Evolutionary conservation across 2,113 vertebrate species (phyloP).

Genomic region (Semnornis frantzii): DNA sequence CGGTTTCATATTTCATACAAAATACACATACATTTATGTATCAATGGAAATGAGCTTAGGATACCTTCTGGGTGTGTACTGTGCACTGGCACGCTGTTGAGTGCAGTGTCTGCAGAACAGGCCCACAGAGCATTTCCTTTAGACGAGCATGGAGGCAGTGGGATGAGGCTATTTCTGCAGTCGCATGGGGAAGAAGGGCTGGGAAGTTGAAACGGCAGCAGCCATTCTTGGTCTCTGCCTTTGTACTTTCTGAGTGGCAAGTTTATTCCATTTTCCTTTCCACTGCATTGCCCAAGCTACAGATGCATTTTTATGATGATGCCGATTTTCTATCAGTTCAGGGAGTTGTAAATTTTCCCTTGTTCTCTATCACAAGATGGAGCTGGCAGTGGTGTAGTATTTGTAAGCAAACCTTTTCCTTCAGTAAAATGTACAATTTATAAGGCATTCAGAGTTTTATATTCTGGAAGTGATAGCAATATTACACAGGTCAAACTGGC

Average conservation of each 20-base stretch:
- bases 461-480: not conserved
- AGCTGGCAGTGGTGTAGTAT: not conserved
- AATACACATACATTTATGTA: constrained; percentile 47
- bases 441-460: not conserved
- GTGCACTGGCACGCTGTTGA: not conserved
- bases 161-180: not conserved
- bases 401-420: constrained; percentile 56
- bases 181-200: not conserved
- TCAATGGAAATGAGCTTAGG: constrained; percentile 66
- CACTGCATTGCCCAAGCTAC: constrained; percentile 51
- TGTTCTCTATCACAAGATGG: constrained; percentile 17
- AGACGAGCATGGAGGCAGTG: not conserved
- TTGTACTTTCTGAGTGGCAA: constrained; percentile 28
- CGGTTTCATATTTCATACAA: constrained; percentile 52
- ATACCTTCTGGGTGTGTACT: constrained; percentile 29
- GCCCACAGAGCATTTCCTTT: not conserved
- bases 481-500: not conserved
- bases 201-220: constrained; percentile 17
- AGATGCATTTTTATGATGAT: constrained; percentile 38
- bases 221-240: constrained; percentile 3
- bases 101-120: not conserved
- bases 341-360: constrained; percentile 51
- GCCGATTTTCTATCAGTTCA: constrained; percentile 74
- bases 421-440: not conserved
- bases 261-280: constrained; percentile 7